Evolutionary conservation across 1,140 invertebrate species (phyloP).

Genomic region (Dendroctonus valens): DNA sequence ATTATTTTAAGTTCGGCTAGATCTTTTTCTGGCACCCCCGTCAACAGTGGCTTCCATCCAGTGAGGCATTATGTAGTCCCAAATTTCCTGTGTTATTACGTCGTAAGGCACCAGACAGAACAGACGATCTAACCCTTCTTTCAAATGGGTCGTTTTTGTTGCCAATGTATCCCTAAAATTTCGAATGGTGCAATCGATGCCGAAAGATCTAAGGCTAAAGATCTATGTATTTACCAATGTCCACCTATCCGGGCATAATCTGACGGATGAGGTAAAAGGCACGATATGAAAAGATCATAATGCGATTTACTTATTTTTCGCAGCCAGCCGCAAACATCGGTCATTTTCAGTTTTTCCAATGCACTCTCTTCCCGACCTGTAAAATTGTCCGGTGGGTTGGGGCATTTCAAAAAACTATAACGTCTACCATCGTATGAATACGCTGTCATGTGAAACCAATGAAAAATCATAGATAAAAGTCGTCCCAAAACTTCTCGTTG

Average conservation of each 20-base stretch:
- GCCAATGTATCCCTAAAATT: conserved; percentile 77
- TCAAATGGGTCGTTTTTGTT: conserved; percentile 87
- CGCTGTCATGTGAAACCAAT: conserved; percentile 98
- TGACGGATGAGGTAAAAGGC: conserved; percentile 80
- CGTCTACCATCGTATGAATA: conserved; percentile 87
- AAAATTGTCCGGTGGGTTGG: conserved; percentile 1
- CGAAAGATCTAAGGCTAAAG: too few species aligned
- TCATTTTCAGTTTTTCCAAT: conserved; percentile 88
- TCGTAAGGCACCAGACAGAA: conserved; percentile 98
- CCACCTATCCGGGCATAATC: conserved; percentile 91
- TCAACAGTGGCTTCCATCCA: conserved; percentile 98
- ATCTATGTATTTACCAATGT: conserved; percentile 77
- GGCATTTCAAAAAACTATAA: too few species aligned
- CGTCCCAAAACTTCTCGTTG: conserved; percentile 86
- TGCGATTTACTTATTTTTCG: conserved; percentile 80
- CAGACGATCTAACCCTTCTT: conserved; percentile 88
- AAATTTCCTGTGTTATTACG: conserved; percentile 92
- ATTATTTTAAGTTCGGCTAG: conserved; percentile 88
- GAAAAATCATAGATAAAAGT: conserved; percentile 93
- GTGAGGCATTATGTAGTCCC: conserved; percentile 97
- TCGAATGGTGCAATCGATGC: background rate
- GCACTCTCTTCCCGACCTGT: conserved; percentile 79
- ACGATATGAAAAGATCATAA: conserved; percentile 84
- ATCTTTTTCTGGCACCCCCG: conserved; percentile 91
- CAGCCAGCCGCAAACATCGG: conserved; percentile 92